Evolutionary conservation across 2,113 vertebrate genomes (phyloP), one percentile per base, ranked within the genome.

Genomic region (Emydura subglobosa): DNA sequence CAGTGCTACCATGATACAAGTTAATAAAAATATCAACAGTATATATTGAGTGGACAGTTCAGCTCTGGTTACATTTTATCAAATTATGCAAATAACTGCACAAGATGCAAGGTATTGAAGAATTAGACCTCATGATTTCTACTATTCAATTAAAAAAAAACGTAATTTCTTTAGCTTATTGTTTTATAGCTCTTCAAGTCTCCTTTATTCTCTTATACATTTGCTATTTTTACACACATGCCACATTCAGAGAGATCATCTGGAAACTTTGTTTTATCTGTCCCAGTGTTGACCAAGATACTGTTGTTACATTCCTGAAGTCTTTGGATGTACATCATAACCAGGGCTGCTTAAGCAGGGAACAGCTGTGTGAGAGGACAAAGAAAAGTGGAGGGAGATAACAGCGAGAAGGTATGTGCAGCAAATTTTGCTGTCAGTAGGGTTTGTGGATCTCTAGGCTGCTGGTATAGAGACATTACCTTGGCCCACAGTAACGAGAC

Each of bases 301-400:
- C 79, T 1, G 2, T 6, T 79, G 72, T 51, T 59, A 83, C 44
- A 1, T 92, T 92, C 90, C 65, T 91, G 29, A 53, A 4, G 91
- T 51, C 91, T 78, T 68, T 85, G 91, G 84, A 72, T 7, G 0
- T 0, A 0, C 4, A n/a, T 7, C 83, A 82, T 86, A 47, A 87
- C 13, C 92, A 89, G 80, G 22, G 34, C 85, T 0, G 14, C 34
- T 78, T 1, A 0, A 85, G 87, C 82, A 85, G 83, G 88, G 93
- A 97, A 91, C 96, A 97, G 96, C 93, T 96, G 95, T 49, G 31
- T 88, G 84, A 85, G 94, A 95, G 95, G 95, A 83, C 88, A 94
- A 24, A 65, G 94, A 93, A 85, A 82, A 79, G 80, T 59, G 53
- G 81, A 51, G 86, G 68, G 59, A 39, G 68, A 57, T 74, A 49